These are phyloP conservation scores for Entelurus aequoreus DNA, from an alignment of 2,113 vertebrate species.

Conservation along the genomic window DNA sequence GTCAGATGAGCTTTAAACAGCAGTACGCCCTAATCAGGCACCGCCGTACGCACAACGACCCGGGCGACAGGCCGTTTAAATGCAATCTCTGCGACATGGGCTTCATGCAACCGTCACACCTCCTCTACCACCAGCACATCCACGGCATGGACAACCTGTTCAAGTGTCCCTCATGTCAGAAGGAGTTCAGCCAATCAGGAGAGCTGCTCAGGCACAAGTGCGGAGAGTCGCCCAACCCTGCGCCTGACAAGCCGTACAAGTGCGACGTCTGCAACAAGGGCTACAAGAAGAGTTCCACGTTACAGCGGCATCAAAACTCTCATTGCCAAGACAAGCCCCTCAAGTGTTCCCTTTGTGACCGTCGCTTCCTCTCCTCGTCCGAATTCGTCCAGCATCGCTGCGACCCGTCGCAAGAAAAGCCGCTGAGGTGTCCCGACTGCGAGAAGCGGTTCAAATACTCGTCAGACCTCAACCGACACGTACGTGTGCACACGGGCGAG, in stretches of 20 bases:
- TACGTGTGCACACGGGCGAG: constrained; percentile 91
- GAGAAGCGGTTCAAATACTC: constrained; percentile 98
- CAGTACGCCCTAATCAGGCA: constrained; percentile 92
- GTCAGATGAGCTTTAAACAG: constrained; percentile 98
- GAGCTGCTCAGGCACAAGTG: constrained; percentile 95
- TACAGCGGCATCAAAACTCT: constrained; percentile 91
- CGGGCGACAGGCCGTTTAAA: constrained; percentile 81
- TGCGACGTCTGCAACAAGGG: constrained; percentile 91
- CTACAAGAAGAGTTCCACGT: constrained; percentile 90
- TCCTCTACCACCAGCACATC: constrained; percentile 95
- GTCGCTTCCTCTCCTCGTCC: constrained; percentile 92
- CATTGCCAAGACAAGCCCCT: constrained; percentile 95
- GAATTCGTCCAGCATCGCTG: constrained; percentile 96
- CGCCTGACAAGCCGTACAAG: constrained; percentile 89
- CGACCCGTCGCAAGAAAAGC: constrained; percentile 89
- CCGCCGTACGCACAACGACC: constrained; percentile 85
- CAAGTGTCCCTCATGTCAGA: constrained; percentile 95
- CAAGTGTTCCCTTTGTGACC: constrained; percentile 92
- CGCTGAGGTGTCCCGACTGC: constrained; percentile 92
- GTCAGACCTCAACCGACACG: constrained; percentile 91
- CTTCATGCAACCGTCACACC: constrained; percentile 90
- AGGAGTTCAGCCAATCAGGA: constrained; percentile 92
- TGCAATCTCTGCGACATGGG: constrained; percentile 96
- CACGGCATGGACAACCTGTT: constrained; percentile 96
- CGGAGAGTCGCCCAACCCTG: constrained; percentile 73